These are phyloP conservation scores for Potorous gilbertii DNA, from an alignment of 2,797 vertebrate genomes.

Conservation along the genomic window DNA sequence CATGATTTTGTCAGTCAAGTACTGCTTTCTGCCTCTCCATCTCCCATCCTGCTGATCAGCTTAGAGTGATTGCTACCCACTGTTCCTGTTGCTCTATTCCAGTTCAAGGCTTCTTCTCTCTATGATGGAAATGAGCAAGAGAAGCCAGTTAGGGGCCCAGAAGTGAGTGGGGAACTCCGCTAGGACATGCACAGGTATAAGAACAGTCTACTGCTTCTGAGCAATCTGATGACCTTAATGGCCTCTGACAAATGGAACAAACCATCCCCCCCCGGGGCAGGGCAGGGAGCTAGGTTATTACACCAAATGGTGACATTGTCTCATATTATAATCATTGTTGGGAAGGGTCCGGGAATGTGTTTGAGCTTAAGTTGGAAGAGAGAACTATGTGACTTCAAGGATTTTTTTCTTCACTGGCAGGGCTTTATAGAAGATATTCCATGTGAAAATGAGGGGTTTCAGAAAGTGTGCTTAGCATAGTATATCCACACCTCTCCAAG, in stretches of 20 bases:
- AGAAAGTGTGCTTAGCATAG: background rate
- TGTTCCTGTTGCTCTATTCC: background rate
- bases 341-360: conserved; percentile 7
- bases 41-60: background rate
- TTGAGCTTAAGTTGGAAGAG: background rate
- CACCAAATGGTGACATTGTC: background rate
- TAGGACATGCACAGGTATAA: background rate
- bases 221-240: background rate
- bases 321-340: conserved; percentile 10
- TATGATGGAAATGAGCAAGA: background rate
- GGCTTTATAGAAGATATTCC: conserved; percentile 33
- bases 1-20: background rate
- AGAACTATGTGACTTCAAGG: conserved; percentile 35
- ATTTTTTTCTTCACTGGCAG: background rate
- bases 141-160: background rate
- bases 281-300: background rate
- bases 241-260: background rate
- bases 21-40: background rate
- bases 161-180: fast-evolving
- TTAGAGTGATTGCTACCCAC: background rate
- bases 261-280: background rate
- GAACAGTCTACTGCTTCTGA: background rate
- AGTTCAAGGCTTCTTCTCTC: background rate
- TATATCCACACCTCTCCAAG: background rate
- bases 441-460: background rate